Evolutionary conservation across 2,797 vertebrate species (phyloP), one percentile per base, ranked within the genome.

Genomic region (Aratinga solstitialis): DNA sequence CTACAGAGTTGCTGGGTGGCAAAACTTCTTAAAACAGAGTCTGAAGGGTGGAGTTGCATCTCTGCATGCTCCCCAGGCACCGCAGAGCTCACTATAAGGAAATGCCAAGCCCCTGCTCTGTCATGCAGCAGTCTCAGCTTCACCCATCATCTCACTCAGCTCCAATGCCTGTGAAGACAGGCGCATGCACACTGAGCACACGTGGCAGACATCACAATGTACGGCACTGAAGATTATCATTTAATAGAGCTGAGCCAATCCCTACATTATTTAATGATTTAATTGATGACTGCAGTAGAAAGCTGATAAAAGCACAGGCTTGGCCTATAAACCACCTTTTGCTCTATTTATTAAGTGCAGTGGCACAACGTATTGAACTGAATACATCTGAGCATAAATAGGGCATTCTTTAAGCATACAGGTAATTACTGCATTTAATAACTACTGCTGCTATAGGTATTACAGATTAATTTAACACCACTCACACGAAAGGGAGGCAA

Each of bases 181-280:
- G 42, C 66, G 5, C 29, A 9, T 1, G 0, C 38, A 68, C 8
- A 7, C 21, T 47, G 50, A 67, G 74, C 45, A 38, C 54, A 30
- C 5, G 2, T 0, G 2, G 72, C 62, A 71, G 50, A 29, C 80
- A 75, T 66, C 43, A 62, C 82, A 78, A 88, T 20, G 42, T 69
- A 68, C 66, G 80, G 90, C 79, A 42, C 77, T 76, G 75, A 85
- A 91, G 95, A 95, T 84, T 86, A 73, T 47, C 18, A 79, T 87
- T 94, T 84, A 88, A 81, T 76, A 91, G 76, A 93, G 58, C 94
- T 80, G 84, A 93, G 94, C 87, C 95, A 92, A 95, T 90, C 95
- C 83, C 67, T 96, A 97, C 88, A 94, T 95, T 96, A 95, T 96
- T 96, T 96, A 97, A 95, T 88, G 95, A 92, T 95, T 96, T 97